These are phyloP conservation scores for Chrysomallon squamiferum DNA, from an alignment of 1,140 invertebrate species.

Conservation along the genomic window DNA sequence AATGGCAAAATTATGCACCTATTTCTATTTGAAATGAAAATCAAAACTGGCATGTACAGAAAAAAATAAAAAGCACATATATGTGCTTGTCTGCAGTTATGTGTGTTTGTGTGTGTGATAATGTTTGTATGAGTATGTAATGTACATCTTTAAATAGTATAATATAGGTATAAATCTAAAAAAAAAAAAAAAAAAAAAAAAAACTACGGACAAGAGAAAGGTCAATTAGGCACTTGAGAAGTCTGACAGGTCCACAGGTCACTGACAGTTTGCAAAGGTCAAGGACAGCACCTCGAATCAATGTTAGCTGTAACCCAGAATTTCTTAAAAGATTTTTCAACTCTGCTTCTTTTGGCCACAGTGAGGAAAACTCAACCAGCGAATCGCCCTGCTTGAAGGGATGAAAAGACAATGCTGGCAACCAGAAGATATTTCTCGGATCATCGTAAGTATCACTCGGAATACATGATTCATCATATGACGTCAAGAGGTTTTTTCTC, in stretches of 20 bases:
- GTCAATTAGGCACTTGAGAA: constrained; percentile 32
- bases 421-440: constrained; percentile 44
- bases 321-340: constrained; percentile 28
- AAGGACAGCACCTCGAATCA: constrained; percentile 29
- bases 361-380: constrained; percentile 29
- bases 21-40: no score
- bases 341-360: constrained; percentile 34
- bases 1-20: no score
- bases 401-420: constrained; percentile 34
- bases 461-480: neutral
- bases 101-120: no score
- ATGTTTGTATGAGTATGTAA: no score
- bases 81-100: no score
- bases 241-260: constrained; percentile 31
- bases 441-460: constrained; percentile 23
- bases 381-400: constrained; percentile 29
- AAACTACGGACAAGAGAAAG: constrained; percentile 41
- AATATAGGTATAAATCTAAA: no score
- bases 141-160: no score
- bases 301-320: constrained; percentile 28
- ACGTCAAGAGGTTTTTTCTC: constrained; percentile 4
- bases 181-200: no score
- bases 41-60: no score
- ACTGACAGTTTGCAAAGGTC: constrained; percentile 37
- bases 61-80: no score